phyloP scores from a whole-genome alignment of 2,888 invertebrate species.

The Crocallis elinguaria region DNA sequence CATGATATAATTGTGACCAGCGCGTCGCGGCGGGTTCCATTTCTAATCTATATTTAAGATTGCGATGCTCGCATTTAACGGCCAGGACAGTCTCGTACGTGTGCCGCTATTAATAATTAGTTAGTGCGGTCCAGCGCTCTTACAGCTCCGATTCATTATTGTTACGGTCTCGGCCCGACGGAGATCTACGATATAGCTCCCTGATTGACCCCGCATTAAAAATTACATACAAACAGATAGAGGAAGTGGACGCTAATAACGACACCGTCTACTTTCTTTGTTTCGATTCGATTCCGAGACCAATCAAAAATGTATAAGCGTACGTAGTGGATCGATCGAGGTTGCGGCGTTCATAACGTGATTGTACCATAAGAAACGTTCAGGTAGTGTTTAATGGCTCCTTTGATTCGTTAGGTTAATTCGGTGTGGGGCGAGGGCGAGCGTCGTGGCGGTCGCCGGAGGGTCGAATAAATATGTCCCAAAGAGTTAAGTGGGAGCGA shows the following conservation, averaged over 20 bases:
- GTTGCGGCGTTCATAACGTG: conserved; percentile 71
- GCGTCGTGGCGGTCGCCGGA: conserved; percentile 77
- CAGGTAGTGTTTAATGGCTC: conserved; percentile 67
- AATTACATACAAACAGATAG: conserved; percentile 81
- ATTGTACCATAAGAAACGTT: conserved; percentile 64
- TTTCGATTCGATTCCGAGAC: conserved; percentile 71
- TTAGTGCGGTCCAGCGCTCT: conserved; percentile 82
- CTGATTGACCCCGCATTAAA: conserved; percentile 85
- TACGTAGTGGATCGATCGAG: conserved; percentile 64
- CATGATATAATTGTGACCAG: conserved; percentile 22
- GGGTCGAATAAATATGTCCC: conserved; percentile 85
- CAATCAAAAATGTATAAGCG: conserved; percentile 74
- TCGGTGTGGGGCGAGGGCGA: conserved; percentile 65
- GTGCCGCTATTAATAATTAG: conserved; percentile 82
- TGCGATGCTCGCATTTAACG: conserved; percentile 55
- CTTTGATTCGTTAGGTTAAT: conserved; percentile 83
- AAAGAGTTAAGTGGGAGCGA: conserved; percentile 84
- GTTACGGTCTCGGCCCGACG: conserved; percentile 77
- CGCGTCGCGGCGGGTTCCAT: not conserved
- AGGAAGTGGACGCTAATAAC: conserved; percentile 68
- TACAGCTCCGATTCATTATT: conserved; percentile 81
- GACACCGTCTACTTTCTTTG: conserved; percentile 68
- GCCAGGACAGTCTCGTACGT: conserved; percentile 53
- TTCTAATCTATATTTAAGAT: conserved; percentile 41
- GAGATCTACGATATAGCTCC: conserved; percentile 82